Percentiles rank a stretch among this genome's conserved stretches.
phyloP scores from a whole-genome alignment of 2,113 vertebrate species.

The Suricata suricatta region DNA sequence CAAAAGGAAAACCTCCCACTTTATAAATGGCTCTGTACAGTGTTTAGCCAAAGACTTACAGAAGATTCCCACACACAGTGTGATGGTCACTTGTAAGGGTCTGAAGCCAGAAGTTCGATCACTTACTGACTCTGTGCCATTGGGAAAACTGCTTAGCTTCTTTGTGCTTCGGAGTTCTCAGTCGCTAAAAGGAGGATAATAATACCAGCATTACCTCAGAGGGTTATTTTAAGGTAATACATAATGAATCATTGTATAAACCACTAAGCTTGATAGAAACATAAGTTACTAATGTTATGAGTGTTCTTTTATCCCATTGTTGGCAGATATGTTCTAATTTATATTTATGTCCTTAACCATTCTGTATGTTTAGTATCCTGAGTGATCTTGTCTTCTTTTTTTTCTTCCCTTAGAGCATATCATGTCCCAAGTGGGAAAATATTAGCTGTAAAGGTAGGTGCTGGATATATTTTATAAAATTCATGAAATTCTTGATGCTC shows the following conservation, averaged over 20 bases:
- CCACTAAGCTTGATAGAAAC: conserved; percentile 33
- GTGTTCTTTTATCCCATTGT: conserved; percentile 18
- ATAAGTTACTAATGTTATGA: background rate
- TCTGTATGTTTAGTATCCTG: conserved; percentile 40
- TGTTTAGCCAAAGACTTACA: background rate
- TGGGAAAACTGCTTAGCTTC: background rate
- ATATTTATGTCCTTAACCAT: background rate
- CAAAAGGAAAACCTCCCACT: background rate
- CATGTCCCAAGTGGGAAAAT: conserved; percentile 94
- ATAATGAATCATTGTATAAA: background rate
- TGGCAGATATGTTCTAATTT: background rate
- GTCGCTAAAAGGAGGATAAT: background rate
- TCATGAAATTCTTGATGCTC: background rate
- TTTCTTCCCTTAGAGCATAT: conserved; percentile 88
- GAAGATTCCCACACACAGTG: background rate
- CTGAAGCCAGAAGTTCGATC: background rate
- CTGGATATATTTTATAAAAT: conserved; percentile 53
- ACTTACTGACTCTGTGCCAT: background rate
- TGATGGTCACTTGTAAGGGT: background rate
- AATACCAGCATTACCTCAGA: background rate
- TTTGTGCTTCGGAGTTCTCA: background rate
- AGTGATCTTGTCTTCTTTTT: conserved; percentile 48
- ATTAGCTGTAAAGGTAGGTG: conserved; percentile 96
- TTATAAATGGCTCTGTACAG: background rate
- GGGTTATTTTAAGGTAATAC: conserved; percentile 2